Evolutionary conservation across 2,797 vertebrate species (phyloP).

Genomic region (Nasua narica): DNA sequence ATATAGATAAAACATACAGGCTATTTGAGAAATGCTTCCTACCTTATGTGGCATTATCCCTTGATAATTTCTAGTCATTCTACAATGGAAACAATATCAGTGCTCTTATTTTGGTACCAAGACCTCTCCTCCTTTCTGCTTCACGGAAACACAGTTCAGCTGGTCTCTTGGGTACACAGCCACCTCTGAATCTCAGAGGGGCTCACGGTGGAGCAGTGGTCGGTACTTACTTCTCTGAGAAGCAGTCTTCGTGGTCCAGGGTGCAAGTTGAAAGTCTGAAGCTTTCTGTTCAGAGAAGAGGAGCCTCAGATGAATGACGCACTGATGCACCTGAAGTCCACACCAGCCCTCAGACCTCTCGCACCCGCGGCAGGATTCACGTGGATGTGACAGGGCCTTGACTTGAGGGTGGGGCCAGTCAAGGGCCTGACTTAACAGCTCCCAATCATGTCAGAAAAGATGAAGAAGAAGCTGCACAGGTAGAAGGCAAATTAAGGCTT

Average conservation of each 20-base stretch:
- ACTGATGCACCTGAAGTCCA: not conserved
- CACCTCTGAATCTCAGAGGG: slow-evolving; percentile 62
- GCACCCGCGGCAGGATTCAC: not conserved
- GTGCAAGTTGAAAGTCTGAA: not conserved
- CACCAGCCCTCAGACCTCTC: not conserved
- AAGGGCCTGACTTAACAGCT: not conserved
- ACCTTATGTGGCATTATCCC: not conserved
- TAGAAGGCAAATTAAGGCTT: not conserved
- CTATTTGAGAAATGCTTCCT: not conserved
- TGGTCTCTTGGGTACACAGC: not conserved
- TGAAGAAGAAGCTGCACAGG: not conserved
- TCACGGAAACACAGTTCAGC: not conserved
- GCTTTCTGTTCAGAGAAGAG: not conserved
- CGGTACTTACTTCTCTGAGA: slow-evolving; percentile 36
- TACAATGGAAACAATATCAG: not conserved
- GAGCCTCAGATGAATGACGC: not conserved
- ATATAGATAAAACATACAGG: not conserved
- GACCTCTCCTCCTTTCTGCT: not conserved
- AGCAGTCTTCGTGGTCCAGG: slow-evolving; percentile 6
- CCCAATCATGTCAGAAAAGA: not conserved
- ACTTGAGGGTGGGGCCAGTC: not conserved
- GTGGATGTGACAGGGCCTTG: not conserved
- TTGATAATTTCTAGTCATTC: not conserved
- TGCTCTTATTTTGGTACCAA: not conserved
- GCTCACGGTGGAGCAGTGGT: slow-evolving; percentile 53